A percentile compares a stretch with the other conserved stretches of the same genome.
Evolutionary conservation across 2,888 invertebrate species (phyloP).

Genomic region (Lepidochrysops patricia): DNA sequence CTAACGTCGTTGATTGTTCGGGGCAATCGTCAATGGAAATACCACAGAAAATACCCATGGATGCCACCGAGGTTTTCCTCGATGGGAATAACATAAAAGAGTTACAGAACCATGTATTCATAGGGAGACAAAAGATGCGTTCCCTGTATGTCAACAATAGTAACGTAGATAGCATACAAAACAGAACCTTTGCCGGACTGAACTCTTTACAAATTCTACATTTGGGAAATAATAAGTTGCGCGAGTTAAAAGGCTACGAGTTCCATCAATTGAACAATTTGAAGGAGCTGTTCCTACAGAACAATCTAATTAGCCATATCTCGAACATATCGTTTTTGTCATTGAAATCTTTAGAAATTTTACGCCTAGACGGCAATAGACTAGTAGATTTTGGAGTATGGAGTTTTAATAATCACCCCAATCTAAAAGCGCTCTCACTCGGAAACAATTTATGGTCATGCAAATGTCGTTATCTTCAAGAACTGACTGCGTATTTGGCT

Average conservation of each 20-base stretch:
- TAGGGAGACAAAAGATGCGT: constrained; percentile 91
- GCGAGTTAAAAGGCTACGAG: constrained; percentile 86
- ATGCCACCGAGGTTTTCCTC: constrained; percentile 93
- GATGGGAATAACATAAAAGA: constrained; percentile 92
- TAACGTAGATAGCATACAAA: constrained; percentile 87
- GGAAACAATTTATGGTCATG: constrained; percentile 93
- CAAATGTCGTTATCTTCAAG: constrained; percentile 90
- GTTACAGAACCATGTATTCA: constrained; percentile 90
- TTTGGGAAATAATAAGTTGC: constrained; percentile 88
- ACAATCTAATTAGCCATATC: constrained; percentile 86
- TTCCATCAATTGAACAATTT: constrained; percentile 87
- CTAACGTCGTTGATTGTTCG: constrained; percentile 93
- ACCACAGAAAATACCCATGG: constrained; percentile 92
- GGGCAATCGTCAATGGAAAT: constrained; percentile 84
- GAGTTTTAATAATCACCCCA: constrained; percentile 80
- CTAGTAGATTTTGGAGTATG: constrained; percentile 86
- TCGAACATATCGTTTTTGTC: constrained; percentile 86
- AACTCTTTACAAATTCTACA: constrained; percentile 86
- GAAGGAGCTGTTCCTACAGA: constrained; percentile 88
- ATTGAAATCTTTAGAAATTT: constrained; percentile 83
- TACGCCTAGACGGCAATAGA: constrained; percentile 89
- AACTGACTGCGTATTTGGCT: constrained; percentile 86
- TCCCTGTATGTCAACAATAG: constrained; percentile 90
- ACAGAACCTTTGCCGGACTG: constrained; percentile 92
- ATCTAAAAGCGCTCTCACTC: constrained; percentile 83